Conservation (phyloP, 1,140 invertebrate species). For the Halictus rubicundus region DNA sequence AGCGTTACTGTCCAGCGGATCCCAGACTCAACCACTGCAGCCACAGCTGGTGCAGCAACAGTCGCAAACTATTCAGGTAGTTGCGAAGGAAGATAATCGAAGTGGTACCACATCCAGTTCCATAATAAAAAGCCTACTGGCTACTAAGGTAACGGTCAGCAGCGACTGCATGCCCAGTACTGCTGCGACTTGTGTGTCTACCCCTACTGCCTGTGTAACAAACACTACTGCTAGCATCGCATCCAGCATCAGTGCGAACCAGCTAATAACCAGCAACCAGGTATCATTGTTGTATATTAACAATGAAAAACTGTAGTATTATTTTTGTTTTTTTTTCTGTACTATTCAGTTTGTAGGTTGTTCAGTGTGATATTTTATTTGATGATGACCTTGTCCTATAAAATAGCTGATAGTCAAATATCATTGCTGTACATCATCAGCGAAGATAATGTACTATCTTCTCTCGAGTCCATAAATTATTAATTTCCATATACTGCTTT, state of each 20-base stretch:
- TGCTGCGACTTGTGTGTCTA: slow-evolving; percentile 79
- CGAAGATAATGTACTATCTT: too few relatives aligned
- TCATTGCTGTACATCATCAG: too few relatives aligned
- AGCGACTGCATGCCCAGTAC: slow-evolving; percentile 83
- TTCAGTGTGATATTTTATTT: background rate
- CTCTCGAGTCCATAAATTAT: too few relatives aligned
- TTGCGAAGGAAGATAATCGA: slow-evolving; percentile 76
- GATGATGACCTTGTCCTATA: background rate
- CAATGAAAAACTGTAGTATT: slow-evolving; percentile 55
- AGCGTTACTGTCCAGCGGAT: slow-evolving; percentile 81
- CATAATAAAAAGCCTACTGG: slow-evolving; percentile 92
- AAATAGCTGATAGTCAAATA: background rate
- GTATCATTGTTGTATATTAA: slow-evolving; percentile 77
- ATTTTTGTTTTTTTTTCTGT: slow-evolving; percentile 8
- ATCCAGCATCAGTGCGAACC: slow-evolving; percentile 81
- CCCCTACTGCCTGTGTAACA: slow-evolving; percentile 80
- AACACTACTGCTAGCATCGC: slow-evolving; percentile 80
- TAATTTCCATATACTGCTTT: too few relatives aligned
- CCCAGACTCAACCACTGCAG: slow-evolving; percentile 69
- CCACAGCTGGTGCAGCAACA: slow-evolving; percentile 60
- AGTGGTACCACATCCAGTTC: slow-evolving; percentile 81
- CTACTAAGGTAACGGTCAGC: slow-evolving; percentile 88
- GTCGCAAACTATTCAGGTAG: slow-evolving; percentile 72
- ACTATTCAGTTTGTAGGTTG: background rate
- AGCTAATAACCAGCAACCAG: slow-evolving; percentile 81